Conservation (phyloP, 2,113 vertebrate genomes). For the Zootoca vivipara region DNA sequence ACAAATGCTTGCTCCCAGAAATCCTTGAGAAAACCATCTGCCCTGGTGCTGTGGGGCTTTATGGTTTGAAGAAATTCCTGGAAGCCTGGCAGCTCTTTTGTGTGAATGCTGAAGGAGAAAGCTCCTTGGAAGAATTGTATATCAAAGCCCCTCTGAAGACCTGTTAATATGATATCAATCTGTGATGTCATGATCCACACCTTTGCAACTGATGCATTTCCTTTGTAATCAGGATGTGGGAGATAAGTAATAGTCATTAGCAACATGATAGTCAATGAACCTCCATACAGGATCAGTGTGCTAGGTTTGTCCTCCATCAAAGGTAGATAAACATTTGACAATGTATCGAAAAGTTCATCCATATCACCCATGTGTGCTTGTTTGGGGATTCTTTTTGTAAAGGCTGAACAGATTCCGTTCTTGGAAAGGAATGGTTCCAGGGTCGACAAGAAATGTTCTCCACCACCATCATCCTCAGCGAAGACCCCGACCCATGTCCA, state of each 20-base stretch:
- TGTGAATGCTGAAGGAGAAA: too few relatives aligned
- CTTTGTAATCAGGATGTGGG: neutral
- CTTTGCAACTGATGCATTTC: neutral
- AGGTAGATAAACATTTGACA: neutral
- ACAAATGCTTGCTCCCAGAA: too few relatives aligned
- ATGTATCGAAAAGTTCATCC: too few relatives aligned
- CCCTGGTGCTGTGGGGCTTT: too few relatives aligned
- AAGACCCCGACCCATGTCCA: too few relatives aligned
- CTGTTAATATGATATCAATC: neutral
- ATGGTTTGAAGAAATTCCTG: too few relatives aligned
- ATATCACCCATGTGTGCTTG: too few relatives aligned
- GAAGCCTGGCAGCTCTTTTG: too few relatives aligned
- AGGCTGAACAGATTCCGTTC: neutral
- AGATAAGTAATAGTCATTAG: neutral
- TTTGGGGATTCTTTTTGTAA: neutral
- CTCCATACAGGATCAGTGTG: neutral
- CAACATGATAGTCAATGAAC: neutral
- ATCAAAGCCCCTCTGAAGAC: too few relatives aligned
- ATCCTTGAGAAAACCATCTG: too few relatives aligned
- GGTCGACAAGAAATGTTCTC: neutral
- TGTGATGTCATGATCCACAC: neutral
- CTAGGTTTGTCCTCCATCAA: neutral
- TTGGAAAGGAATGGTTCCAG: neutral
- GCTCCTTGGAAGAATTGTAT: too few relatives aligned
- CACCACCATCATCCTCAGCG: neutral